A percentile compares a stretch with the other conserved stretches of the same genome.
phyloP scores from a whole-genome alignment of 2,797 vertebrate genomes.

The Typhlichthys subterraneus region DNA sequence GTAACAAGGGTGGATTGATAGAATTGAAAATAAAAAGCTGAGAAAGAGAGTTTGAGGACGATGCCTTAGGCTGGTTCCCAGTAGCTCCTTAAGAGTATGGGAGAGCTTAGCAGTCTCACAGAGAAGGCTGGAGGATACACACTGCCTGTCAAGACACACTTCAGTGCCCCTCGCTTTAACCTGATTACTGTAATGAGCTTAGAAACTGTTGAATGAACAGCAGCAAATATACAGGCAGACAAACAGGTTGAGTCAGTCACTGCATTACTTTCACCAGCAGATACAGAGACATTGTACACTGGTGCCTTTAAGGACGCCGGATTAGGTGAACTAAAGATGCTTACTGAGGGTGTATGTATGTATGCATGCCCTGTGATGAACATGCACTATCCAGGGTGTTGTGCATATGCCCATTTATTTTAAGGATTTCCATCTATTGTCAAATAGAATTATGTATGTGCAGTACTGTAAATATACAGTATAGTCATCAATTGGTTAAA shows the following conservation, averaged over 20 bases:
- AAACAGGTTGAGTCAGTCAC: conserved; percentile 41
- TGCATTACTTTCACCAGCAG: conserved; percentile 29
- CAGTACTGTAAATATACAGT: neutral
- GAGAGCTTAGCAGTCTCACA: conserved; percentile 52
- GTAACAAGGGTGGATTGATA: conserved; percentile 37
- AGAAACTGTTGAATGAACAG: conserved; percentile 59
- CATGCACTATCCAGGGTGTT: no score
- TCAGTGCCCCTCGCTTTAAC: conserved; percentile 68
- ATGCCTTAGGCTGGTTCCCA: conserved; percentile 45
- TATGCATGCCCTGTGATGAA: no score
- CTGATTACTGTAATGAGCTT: conserved; percentile 79
- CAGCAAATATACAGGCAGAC: conserved; percentile 59
- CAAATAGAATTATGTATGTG: no score
- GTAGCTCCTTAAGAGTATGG: conserved; percentile 43
- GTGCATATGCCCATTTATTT: no score
- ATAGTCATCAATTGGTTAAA: neutral
- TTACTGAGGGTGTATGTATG: no score
- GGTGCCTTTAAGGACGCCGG: no score
- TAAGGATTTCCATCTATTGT: no score
- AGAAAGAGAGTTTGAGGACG: conserved; percentile 39
- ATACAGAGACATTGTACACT: neutral
- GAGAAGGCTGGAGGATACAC: conserved; percentile 61
- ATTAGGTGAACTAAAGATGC: no score
- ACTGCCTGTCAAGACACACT: conserved; percentile 48
- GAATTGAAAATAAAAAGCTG: conserved; percentile 38